phyloP scores from a whole-genome alignment of 2,797 vertebrate genomes.

The Aplochiton taeniatus region DNA sequence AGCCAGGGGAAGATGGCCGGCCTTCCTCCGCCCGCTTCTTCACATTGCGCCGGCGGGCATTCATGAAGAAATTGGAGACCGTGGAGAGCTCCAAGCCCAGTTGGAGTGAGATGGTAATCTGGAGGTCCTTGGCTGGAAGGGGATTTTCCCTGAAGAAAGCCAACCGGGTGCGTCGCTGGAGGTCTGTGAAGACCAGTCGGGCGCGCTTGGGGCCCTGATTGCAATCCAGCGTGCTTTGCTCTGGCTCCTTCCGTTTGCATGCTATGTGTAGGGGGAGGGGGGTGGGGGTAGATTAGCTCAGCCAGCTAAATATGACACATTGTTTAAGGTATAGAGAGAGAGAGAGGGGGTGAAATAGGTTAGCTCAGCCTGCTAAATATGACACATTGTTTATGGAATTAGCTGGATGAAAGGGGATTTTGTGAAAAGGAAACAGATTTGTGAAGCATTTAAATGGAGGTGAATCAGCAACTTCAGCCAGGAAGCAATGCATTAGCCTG shows the following conservation, averaged over 20 bases:
- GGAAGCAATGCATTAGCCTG: too few species aligned
- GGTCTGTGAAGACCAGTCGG: conserved; percentile 85
- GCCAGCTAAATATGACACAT: too few species aligned
- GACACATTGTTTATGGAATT: conserved; percentile 78
- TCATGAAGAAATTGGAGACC: conserved; percentile 92
- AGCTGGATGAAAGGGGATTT: conserved; percentile 70
- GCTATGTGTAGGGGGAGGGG: conserved; percentile 61
- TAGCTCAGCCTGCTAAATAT: conserved; percentile 64
- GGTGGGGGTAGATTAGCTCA: background rate
- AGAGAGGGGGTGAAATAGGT: conserved; percentile 27
- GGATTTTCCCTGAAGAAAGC: conserved; percentile 89
- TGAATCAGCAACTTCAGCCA: conserved; percentile 70
- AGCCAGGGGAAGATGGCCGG: conserved; percentile 80
- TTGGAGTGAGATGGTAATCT: conserved; percentile 87
- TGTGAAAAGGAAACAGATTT: conserved; percentile 74
- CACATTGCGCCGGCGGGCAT: conserved; percentile 83
- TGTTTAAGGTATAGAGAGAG: too few species aligned
- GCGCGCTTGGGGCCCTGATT: conserved; percentile 86
- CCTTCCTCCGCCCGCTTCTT: conserved; percentile 87
- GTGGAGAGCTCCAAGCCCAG: conserved; percentile 86
- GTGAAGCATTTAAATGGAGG: conserved; percentile 72
- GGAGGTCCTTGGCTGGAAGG: conserved; percentile 84
- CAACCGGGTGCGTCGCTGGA: conserved; percentile 84
- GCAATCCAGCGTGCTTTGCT: conserved; percentile 83
- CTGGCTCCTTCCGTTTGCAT: conserved; percentile 86